Evolutionary conservation across 2,888 invertebrate species (phyloP), one percentile per base, ranked within the genome.

Genomic region (Pristionchus entomophagus): DNA sequence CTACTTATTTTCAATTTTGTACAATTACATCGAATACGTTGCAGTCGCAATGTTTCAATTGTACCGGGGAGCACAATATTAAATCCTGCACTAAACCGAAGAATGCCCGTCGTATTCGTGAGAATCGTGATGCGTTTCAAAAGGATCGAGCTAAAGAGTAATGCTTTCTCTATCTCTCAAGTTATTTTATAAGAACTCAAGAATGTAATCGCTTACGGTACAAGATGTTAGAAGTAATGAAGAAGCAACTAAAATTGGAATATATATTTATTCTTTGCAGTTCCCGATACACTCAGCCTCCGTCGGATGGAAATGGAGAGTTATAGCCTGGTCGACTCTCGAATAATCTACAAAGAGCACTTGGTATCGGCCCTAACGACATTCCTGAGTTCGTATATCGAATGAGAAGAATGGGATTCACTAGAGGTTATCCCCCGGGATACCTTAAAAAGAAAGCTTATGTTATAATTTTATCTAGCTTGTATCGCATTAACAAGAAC

Each of bases 381-480:
- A 93, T 97, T 65, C 97, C 98, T 0, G 94, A 95, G 12, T 96
- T 96, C 94, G 96, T 97, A 89, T 98, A 98, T 94, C 95, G 95
- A 86, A 97, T 99, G 98, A 95, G 98, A 86, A 85, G 86, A 59
- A 87, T 89, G 86, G 91, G 91, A 14, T 90, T 91, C 56, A 90
- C 95, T 8, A 94, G 96, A 51, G 98, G 98, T 0, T 99, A 98
- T 94, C 98, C 99, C 0, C 98, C 97, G 0, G 98, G 97, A 3
- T 98, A 98, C 97, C 94, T 98, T 86, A 96, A 96, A 92, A 96
- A 97, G 90, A 97, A 97, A 53, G n/a, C 59, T 14, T 38, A 19
- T 49, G 22, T 32, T 19, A 53, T 41, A 12, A 53, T 41, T 45
- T 78, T 45, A 19, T n/a, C n/a, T n/a, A n/a, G n/a, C n/a, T n/a